A percentile compares a stretch with the other conserved stretches of the same genome.
Conservation (phyloP, 2,113 vertebrate species). For the Leptodactylus fuscus region DNA sequence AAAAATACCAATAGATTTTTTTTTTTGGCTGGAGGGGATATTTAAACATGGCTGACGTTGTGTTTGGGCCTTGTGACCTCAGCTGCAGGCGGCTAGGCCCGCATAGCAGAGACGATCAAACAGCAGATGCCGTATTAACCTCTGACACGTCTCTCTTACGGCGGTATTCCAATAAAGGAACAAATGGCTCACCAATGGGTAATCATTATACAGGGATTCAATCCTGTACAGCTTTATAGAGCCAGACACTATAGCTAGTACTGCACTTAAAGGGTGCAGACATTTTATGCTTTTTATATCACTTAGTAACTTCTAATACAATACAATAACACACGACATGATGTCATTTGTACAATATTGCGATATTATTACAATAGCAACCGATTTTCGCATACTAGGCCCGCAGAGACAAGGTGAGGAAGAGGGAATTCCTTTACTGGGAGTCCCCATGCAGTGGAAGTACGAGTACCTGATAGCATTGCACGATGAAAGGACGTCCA, state of each 20-base stretch:
- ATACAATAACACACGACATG: not conserved
- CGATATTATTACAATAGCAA: not conserved
- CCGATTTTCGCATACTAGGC: too few species aligned
- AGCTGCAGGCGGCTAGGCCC: constrained; percentile 28
- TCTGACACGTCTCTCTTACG: not conserved
- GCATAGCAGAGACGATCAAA: constrained; percentile 14
- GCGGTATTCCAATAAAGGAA: not conserved
- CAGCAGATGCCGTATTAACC: constrained; percentile 30
- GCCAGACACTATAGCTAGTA: too few species aligned
- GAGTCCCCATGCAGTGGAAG: too few species aligned
- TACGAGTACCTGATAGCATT: too few species aligned
- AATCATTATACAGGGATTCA: not conserved
- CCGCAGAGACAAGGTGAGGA: not conserved
- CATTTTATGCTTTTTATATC: too few species aligned
- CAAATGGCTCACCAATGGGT: not conserved
- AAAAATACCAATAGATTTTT: constrained; percentile 33
- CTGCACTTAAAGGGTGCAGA: too few species aligned
- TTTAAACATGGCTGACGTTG: constrained; percentile 37
- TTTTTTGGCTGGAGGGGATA: constrained; percentile 29
- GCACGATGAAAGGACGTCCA: too few species aligned
- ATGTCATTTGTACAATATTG: not conserved
- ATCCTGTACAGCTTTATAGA: not conserved
- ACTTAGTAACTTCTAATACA: not conserved
- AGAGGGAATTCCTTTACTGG: not conserved
- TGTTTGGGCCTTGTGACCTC: constrained; percentile 37